phyloP scores from a whole-genome alignment of 2,888 invertebrate genomes.

The Cepaea hortensis region DNA sequence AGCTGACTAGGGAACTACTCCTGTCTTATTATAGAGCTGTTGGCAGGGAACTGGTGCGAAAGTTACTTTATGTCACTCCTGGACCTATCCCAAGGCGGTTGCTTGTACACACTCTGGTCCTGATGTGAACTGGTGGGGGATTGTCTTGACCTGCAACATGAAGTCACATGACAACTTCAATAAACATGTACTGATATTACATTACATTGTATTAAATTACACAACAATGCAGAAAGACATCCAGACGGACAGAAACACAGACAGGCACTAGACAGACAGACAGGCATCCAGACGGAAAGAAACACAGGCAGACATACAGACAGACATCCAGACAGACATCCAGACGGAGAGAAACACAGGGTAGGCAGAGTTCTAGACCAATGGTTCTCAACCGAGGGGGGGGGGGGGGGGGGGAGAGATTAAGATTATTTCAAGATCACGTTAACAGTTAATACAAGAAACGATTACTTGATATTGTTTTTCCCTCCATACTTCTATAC shows the following conservation, averaged over 20 bases:
- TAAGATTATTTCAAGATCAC: too few relatives aligned
- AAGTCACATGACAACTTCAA: not conserved
- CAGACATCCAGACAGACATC: not conserved
- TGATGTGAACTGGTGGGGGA: not conserved
- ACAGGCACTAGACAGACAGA: too few relatives aligned
- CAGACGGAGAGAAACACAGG: not conserved
- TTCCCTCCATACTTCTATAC: too few relatives aligned
- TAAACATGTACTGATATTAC: not conserved
- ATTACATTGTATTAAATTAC: not conserved
- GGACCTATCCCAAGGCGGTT: not conserved
- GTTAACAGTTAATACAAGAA: too few relatives aligned
- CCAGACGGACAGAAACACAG: too few relatives aligned
- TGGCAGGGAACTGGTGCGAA: not conserved
- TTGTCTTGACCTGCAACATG: not conserved
- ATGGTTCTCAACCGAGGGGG: not conserved
- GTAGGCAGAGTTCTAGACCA: not conserved
- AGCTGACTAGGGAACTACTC: not conserved
- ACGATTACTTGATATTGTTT: too few relatives aligned
- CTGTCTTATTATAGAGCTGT: not conserved
- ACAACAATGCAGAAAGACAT: too few relatives aligned
- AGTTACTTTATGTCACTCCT: slow-evolving; percentile 5
- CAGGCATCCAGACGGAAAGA: too few relatives aligned
- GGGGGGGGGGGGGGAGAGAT: not conserved
- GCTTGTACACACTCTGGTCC: not conserved
- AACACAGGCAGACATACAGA: too few relatives aligned